These are phyloP conservation scores for Osmoderma eremita DNA, from an alignment of 2,888 invertebrate species.

Conservation along the genomic window DNA sequence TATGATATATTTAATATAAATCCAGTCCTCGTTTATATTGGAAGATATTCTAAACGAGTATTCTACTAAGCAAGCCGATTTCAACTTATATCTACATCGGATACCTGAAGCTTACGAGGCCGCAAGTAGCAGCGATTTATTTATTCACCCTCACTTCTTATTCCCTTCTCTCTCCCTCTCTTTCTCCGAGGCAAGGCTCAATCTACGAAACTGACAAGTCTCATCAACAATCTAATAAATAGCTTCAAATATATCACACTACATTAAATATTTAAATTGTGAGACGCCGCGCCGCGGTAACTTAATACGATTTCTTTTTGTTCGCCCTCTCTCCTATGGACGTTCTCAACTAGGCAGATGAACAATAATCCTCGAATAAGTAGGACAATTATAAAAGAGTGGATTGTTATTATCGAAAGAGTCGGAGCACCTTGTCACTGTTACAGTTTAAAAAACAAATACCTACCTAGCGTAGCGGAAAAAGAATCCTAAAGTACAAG, in stretches of 20 bases:
- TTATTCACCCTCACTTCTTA: conserved; percentile 2
- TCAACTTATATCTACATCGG: not conserved
- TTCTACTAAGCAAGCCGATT: conserved; percentile 17
- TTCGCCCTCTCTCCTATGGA: not conserved
- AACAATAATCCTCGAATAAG: conserved; percentile 23
- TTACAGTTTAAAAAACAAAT: conserved; percentile 36
- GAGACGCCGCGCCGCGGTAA: conserved; percentile 36
- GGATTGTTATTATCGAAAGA: conserved; percentile 31
- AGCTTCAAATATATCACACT: conserved; percentile 44
- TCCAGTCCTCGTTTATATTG: not conserved
- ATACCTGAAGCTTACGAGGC: conserved; percentile 28
- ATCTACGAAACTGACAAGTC: conserved; percentile 40
- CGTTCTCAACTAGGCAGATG: conserved; percentile 31
- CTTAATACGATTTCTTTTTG: conserved; percentile 33
- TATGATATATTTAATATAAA: too few relatives aligned
- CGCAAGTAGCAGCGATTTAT: conserved; percentile 27
- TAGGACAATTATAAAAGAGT: conserved; percentile 31
- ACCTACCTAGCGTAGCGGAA: conserved; percentile 4
- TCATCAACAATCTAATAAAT: conserved; percentile 44
- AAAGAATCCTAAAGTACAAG: conserved; percentile 19
- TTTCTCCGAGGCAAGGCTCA: conserved; percentile 20
- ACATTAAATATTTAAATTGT: conserved; percentile 46
- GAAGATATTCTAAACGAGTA: conserved; percentile 17
- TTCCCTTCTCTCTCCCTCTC: conserved; percentile 7
- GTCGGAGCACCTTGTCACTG: conserved; percentile 28